A percentile compares a stretch with the other conserved stretches of the same genome.
phyloP scores from a whole-genome alignment of 2,888 invertebrate species.

The Heteromurus nitidus region DNA sequence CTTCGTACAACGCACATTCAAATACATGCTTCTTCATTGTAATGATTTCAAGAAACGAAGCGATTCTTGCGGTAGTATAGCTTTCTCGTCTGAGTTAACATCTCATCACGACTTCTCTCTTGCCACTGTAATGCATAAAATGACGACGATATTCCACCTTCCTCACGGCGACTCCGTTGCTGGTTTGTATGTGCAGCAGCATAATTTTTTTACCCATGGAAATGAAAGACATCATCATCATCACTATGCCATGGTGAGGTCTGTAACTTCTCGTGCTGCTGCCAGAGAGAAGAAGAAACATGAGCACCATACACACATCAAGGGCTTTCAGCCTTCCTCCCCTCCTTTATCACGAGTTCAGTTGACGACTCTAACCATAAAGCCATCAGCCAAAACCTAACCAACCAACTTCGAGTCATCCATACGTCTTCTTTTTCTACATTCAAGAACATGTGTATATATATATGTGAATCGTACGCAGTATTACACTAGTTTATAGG shows the following conservation, averaged over 20 bases:
- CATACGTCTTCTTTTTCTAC: slow-evolving; percentile 13
- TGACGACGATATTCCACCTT: slow-evolving; percentile 37
- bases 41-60: slow-evolving; percentile 46
- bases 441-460: background rate
- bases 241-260: slow-evolving; percentile 36
- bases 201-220: slow-evolving; percentile 56
- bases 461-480: background rate
- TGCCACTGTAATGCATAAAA: slow-evolving; percentile 11
- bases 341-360: slow-evolving; percentile 56
- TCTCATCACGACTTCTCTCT: slow-evolving; percentile 49
- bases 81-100: slow-evolving; percentile 34
- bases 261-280: slow-evolving; percentile 50
- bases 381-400: slow-evolving; percentile 54
- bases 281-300: slow-evolving; percentile 39
- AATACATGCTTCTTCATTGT: slow-evolving; percentile 24
- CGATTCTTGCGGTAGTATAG: slow-evolving; percentile 47
- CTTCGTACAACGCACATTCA: slow-evolving; percentile 7
- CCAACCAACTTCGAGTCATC: slow-evolving; percentile 34
- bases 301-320: slow-evolving; percentile 34
- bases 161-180: slow-evolving; percentile 17
- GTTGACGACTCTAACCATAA: slow-evolving; percentile 56
- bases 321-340: slow-evolving; percentile 61
- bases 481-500: slow-evolving; percentile 1
- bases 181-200: slow-evolving; percentile 19
- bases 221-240: slow-evolving; percentile 48